Evolutionary conservation across 1,140 invertebrate species (phyloP).

Genomic region (Brachionus paranguensis): DNA sequence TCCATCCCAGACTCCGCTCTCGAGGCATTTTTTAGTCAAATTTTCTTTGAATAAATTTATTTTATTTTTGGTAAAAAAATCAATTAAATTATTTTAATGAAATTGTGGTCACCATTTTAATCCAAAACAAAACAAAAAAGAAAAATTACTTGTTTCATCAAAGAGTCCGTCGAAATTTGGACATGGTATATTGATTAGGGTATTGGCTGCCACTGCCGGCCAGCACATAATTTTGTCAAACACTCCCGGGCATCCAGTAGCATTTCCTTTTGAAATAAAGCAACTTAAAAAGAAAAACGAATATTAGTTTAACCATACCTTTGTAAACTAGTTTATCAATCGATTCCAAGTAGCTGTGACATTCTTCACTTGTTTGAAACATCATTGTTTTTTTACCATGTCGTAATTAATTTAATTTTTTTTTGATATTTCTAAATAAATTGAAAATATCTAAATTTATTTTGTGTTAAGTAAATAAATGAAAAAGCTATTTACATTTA

Average conservation of each 20-base stretch:
- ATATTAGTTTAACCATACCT: not conserved
- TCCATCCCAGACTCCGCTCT: slow-evolving; percentile 18
- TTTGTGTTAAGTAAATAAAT: not conserved
- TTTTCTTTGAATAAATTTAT: not conserved
- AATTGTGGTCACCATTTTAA: no score
- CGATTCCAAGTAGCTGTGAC: not conserved
- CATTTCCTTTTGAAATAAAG: not conserved
- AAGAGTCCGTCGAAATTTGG: slow-evolving; percentile 27
- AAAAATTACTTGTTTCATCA: not conserved
- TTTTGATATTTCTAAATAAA: not conserved
- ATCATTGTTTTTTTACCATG: slow-evolving; percentile 12
- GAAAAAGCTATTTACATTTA: slow-evolving; percentile 2
- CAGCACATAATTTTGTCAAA: slow-evolving; percentile 33
- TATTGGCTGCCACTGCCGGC: not conserved
- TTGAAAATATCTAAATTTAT: not conserved
- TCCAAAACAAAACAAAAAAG: not conserved
- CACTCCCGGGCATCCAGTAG: not conserved
- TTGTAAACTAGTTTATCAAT: slow-evolving; percentile 14
- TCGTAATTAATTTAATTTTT: not conserved
- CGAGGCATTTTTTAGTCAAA: not conserved
- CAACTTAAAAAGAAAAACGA: not conserved
- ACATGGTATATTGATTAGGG: not conserved
- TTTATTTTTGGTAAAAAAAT: not conserved
- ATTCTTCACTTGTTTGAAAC: not conserved
- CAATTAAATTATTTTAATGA: no score